Evolutionary conservation across 30 jellyfish, hydroid and myxozoan species (phyloP), one percentile per base, ranked within the genome.

Genomic region (Hydra vulgaris): DNA sequence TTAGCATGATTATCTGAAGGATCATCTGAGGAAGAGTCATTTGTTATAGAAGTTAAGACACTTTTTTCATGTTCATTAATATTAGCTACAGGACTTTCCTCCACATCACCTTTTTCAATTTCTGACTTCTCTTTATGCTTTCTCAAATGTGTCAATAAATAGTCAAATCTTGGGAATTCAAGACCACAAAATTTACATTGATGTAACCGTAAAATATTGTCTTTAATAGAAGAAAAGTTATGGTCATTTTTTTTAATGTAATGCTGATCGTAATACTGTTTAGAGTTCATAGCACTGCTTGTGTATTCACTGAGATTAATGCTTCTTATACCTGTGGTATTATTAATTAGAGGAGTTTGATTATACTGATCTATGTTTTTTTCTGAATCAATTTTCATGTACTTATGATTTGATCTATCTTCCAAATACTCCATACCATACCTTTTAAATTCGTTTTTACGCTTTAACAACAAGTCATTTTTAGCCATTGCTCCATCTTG

Each of bases 111-210:
- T 21, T 54, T 54, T 75, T 80, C 87, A 4, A 70, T 66, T 16
- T 80, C 87, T 24, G 67, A 27, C 20, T 70, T 70, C 71, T 80
- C 84, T 26, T 80, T 80, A 84, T 80, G 87, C 27, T 80, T 80
- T 5, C 87, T 55, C 22, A 80, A 25, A 80, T 80, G 87, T 7
- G 87, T 80, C 7, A 80, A 26, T 15, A 80, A 74, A 71, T 80
- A 80, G 68, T 80, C 87, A 56, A 66, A 80, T 21, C 87, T 21
- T 8, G 87, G 87, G 26, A 80, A 80, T 27, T 80, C 87, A 15
- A 66, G 66, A 22, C 87, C 87, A 66, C 87, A 80, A 7, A 80
- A 25, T 80, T 80, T 80, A 27, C 87, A 80, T 70, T 80, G 87
- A 74, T 80, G 87, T 15, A 66, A 71, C n/a, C 81, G 83, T 25